Evolutionary conservation across 2,888 invertebrate genomes (phyloP).

Genomic region (Synanthedon andrenaeformis): DNA sequence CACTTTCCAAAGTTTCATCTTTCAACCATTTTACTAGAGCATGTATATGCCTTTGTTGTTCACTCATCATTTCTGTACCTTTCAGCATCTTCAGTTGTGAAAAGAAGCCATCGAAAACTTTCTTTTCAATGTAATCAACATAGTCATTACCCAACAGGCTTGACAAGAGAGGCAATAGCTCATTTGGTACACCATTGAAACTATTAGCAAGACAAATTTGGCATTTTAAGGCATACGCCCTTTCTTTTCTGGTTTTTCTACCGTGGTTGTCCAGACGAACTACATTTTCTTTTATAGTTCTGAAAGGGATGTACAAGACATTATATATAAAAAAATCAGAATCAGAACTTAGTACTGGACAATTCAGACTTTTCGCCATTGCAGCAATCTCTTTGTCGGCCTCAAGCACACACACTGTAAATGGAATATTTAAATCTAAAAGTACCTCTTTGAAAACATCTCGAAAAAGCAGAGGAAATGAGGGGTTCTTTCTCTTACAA

Average conservation of each 20-base stretch:
- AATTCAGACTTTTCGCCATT: slow-evolving; percentile 80
- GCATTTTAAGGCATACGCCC: slow-evolving; percentile 69
- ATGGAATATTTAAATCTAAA: slow-evolving; percentile 72
- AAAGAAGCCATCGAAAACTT: slow-evolving; percentile 78
- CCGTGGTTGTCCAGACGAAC: slow-evolving; percentile 26
- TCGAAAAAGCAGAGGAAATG: slow-evolving; percentile 80
- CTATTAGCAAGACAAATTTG: slow-evolving; percentile 78
- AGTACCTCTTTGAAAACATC: slow-evolving; percentile 82
- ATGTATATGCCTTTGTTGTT: slow-evolving; percentile 77
- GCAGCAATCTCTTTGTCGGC: slow-evolving; percentile 91
- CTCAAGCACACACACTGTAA: slow-evolving; percentile 85
- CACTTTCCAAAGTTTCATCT: slow-evolving; percentile 76
- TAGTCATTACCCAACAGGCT: slow-evolving; percentile 88
- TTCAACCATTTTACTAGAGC: slow-evolving; percentile 82
- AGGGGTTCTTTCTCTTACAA: slow-evolving; percentile 59
- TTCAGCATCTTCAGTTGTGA: slow-evolving; percentile 72
- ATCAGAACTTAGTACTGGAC: slow-evolving; percentile 92
- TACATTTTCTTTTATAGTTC: slow-evolving; percentile 70
- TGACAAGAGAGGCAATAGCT: slow-evolving; percentile 82
- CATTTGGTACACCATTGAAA: slow-evolving; percentile 75
- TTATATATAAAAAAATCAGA: slow-evolving; percentile 95
- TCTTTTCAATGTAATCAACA: slow-evolving; percentile 79
- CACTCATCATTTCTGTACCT: slow-evolving; percentile 62
- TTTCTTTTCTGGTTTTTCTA: slow-evolving; percentile 14
- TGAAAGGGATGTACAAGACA: slow-evolving; percentile 83